A percentile compares a stretch with the other conserved stretches of the same genome.
phyloP scores from a whole-genome alignment of 2,797 vertebrate genomes.

The Chiroxiphia lanceolata region DNA sequence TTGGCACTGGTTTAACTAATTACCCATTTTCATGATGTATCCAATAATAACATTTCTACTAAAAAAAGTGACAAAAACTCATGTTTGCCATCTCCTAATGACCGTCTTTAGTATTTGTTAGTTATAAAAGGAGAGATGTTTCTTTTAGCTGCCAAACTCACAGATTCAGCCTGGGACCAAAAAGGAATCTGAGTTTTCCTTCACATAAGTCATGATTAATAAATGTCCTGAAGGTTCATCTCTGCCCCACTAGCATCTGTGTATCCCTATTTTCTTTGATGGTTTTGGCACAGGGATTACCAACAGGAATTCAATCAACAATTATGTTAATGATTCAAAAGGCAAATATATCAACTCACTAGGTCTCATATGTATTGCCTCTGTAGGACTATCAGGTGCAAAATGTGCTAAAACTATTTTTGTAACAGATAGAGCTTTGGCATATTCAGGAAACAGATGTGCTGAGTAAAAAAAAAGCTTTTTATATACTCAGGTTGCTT shows the following conservation, averaged over 20 bases:
- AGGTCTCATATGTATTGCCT: background rate
- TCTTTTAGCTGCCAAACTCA: constrained; percentile 65
- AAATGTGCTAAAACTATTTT: constrained; percentile 10
- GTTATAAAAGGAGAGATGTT: constrained; percentile 54
- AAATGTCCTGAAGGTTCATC: constrained; percentile 62
- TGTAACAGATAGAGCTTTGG: constrained; percentile 21
- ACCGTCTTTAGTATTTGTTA: constrained; percentile 22
- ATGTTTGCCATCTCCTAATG: constrained; percentile 31
- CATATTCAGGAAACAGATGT: constrained; percentile 21
- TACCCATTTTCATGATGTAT: background rate
- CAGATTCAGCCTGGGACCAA: constrained; percentile 62
- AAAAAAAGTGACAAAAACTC: constrained; percentile 29
- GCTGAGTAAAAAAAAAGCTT: constrained; percentile 10
- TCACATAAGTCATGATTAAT: constrained; percentile 57
- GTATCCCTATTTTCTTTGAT: constrained; percentile 66
- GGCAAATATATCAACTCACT: constrained; percentile 60
- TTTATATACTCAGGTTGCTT: constrained; percentile 2
- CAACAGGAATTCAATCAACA: constrained; percentile 64
- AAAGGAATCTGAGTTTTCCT: constrained; percentile 66
- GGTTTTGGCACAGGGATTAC: constrained; percentile 62
- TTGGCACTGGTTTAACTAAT: background rate
- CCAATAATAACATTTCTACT: constrained; percentile 28
- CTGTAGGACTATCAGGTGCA: constrained; percentile 17
- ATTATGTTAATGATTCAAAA: constrained; percentile 69
- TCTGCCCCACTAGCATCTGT: constrained; percentile 57